Evolutionary conservation across 2,888 invertebrate species (phyloP), one percentile per base, ranked within the genome.

Genomic region (Hypolimnas misippus): DNA sequence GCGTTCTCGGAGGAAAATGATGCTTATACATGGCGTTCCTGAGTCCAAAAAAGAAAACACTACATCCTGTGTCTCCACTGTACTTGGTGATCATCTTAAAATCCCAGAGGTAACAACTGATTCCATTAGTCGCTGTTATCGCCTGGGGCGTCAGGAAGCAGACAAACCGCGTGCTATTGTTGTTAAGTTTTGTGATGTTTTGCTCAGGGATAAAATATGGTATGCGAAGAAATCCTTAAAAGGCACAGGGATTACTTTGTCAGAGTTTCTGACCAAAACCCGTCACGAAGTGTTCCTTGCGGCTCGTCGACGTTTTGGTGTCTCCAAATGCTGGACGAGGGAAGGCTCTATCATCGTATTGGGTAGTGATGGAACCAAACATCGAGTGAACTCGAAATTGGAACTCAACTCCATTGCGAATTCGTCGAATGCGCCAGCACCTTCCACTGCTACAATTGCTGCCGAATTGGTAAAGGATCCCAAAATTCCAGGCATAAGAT

Each of bases 81-180:
- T 25, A 25, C 5, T 25, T 2, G 5, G 25, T 25, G 25, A 25
- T 3, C 25, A 25, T 25, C 25, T 25, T 25, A 25, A 25, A 25
- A 5, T 25, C 3, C 3, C 25, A 25, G 25, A 25, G 25, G 25
- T 38, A 38, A 14, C 38, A 2, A 38, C 38, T 3, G 38, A 2
- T 14, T 38, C 38, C 2, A 38, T 38, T 38, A 38, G 38, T 38
- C 38, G 38, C 8, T 38, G 38, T 38, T 38, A 38, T 38, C 38
- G 38, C 38, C 8, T 38, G 38, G 38, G 38, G 6, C 38, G 38
- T 38, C 6, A 12, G 2, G 38, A 38, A 5, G 38, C 4, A 4
- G 38, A 38, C 14, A 38, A 38, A 8, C 38, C 38, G 38, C 38
- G 38, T 3, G 38, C 38, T 38, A 3, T 38, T 38, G 38, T 38